A percentile compares a stretch with the other conserved stretches of the same genome.
phyloP scores from a whole-genome alignment of 1,140 invertebrate genomes.

The Anagrus nilaparvatae region DNA sequence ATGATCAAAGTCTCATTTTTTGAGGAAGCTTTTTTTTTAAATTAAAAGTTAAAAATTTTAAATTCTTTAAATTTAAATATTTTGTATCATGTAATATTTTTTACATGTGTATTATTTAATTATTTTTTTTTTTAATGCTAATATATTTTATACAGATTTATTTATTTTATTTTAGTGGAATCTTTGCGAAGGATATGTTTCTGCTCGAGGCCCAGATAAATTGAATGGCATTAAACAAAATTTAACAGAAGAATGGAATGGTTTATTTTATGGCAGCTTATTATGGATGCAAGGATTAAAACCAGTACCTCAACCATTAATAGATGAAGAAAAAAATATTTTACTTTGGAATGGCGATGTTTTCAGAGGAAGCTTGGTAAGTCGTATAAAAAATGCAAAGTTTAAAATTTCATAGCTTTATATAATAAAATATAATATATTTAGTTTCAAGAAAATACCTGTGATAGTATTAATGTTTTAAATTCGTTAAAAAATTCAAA shows the following conservation, averaged over 20 bases:
- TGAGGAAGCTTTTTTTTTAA: too few species aligned
- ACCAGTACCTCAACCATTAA: slow-evolving; percentile 49
- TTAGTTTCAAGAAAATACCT: slow-evolving; percentile 24
- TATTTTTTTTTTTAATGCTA: background rate
- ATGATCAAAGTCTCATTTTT: too few species aligned
- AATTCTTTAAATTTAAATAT: background rate
- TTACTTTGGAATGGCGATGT: slow-evolving; percentile 78
- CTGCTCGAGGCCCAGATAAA: slow-evolving; percentile 42
- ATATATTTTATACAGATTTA: background rate
- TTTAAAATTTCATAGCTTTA: too few species aligned
- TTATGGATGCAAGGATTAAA: slow-evolving; percentile 60
- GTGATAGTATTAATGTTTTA: slow-evolving; percentile 39
- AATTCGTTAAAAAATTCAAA: slow-evolving; percentile 27
- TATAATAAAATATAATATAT: slow-evolving; percentile 15
- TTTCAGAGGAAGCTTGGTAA: slow-evolving; percentile 46
- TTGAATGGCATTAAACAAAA: slow-evolving; percentile 21
- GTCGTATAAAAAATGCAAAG: too few species aligned
- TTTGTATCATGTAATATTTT: background rate
- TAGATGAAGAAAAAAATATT: slow-evolving; percentile 44
- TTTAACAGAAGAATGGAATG: slow-evolving; percentile 42
- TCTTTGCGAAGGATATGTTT: slow-evolving; percentile 31
- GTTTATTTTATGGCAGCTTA: slow-evolving; percentile 54
- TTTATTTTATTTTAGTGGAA: slow-evolving; percentile 32
- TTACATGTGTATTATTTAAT: background rate
- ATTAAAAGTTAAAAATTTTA: too few species aligned